Base-by-base conservation (phyloP, 2,888 invertebrate species). In the Poecilus cupreus region DNA sequence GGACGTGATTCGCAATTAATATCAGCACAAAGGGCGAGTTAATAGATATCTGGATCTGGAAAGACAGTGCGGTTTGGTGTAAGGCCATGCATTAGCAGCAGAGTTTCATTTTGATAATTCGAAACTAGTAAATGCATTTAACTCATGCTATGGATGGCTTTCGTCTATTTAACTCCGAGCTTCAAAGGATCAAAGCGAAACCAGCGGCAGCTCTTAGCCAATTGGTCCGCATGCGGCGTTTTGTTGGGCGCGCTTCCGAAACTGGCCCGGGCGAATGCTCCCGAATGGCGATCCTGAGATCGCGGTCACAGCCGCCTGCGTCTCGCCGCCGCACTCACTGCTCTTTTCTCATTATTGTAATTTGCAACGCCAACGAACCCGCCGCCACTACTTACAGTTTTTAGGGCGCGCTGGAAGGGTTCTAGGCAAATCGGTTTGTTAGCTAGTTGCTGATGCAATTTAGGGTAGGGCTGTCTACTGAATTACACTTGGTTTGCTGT, bases 91-190 rank as follows among this genome's bases (percentile, higher is more conserved):
- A 75, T 75, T 75, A 75, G 24, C 5, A 54, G n/a, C 10, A 16
- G 54, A 64, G 78, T 68, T 78, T 68, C 64, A 49, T 78, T 78
- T 78, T 78, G 78, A 78, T 78, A 78, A 78, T 78, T 78, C 49
- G 43, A 46, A 78, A 68, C 68, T 78, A 78, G 78, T 68, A 78
- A 75, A 75, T 75, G 78, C 78, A 78, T 78, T 68, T 78, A 78
- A 78, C 26, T 78, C 60, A 26, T 68, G 26, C 20, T 60, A 43
- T 77, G 24, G 24, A 74, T 49, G 13, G 74, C 54, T 51, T 75
- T 54, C 75, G 75, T 75, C 75, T 75, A 75, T 75, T 75, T 75
- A 75, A 32, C 75, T 54, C 75, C 13, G 10, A 49, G 54, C 51
- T 22, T 78, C 64, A 78, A 78, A 78, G 68, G 78, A 78, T 78